These are phyloP conservation scores for Clarias batrachus DNA, from an alignment of 2,113 vertebrate genomes.

Conservation along the genomic window DNA sequence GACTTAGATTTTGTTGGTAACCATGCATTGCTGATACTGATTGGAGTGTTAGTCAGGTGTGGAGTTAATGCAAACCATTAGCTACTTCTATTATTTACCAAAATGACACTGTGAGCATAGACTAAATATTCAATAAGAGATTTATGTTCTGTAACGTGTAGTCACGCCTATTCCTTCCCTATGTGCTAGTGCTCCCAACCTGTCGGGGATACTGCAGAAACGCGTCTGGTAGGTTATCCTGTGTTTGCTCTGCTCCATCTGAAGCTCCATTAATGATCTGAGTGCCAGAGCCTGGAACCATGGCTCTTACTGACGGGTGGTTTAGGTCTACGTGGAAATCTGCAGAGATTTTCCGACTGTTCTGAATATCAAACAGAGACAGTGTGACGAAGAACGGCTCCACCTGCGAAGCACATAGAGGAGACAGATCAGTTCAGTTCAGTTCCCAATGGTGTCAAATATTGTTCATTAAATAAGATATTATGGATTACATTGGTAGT, in stretches of 20 bases:
- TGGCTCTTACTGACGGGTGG: slow-evolving; percentile 85
- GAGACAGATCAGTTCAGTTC: neutral
- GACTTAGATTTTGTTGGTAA: neutral
- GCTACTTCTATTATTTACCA: neutral
- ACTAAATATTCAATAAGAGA: neutral
- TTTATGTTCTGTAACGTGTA: neutral
- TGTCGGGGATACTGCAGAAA: slow-evolving; percentile 88
- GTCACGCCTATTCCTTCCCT: neutral
- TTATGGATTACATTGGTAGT: slow-evolving; percentile 86
- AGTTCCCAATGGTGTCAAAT: neutral
- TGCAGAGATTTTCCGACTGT: slow-evolving; percentile 90
- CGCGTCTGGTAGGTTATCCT: slow-evolving; percentile 75
- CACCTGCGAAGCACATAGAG: slow-evolving; percentile 73
- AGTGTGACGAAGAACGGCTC: slow-evolving; percentile 96
- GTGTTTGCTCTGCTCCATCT: slow-evolving; percentile 73
- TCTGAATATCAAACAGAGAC: slow-evolving; percentile 92
- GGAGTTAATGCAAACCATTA: neutral
- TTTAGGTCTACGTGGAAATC: slow-evolving; percentile 98
- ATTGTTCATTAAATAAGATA: neutral
- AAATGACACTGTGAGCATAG: neutral
- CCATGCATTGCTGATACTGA: neutral
- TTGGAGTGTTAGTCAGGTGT: neutral
- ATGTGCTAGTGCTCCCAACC: slow-evolving; percentile 67
- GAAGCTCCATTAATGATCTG: slow-evolving; percentile 79
- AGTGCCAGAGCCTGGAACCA: slow-evolving; percentile 73